Evolutionary conservation across 2,888 invertebrate genomes (phyloP), one percentile per base, ranked within the genome.

Genomic region (Glomeris marginata): DNA sequence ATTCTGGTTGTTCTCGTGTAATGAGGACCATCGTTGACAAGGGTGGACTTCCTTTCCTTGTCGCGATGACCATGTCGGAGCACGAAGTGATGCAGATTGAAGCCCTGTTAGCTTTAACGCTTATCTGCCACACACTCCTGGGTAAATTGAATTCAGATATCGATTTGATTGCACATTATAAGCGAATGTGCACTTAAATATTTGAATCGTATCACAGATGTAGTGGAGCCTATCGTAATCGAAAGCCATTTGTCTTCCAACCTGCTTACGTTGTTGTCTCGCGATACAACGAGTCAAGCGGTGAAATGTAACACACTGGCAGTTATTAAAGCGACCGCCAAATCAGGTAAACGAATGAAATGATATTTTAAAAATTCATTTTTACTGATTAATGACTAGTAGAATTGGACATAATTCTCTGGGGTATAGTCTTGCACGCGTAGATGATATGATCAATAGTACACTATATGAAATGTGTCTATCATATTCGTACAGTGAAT

Each of bases 1-100:
- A 82, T 63, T 78, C 78, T 60, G 68, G 58, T 43, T 59, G 62
- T 4, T 49, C 58, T 16, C 67, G 68, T 20, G 71, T 75, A 2
- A 66, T 71, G 58, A 64, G 64, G 37, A 62, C 61, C 45, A 63
- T 75, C 50, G 65, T 72, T 11, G 61, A 66, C 40, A 75, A 78
- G 43, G 82, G 81, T 53, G 81, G 81, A 52, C 69, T 87, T 34
- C 76, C 77, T 49, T 78, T 81, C 60, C 70, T 91, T 58, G 79
- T 85, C 11, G 77, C 77, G 66, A 88, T 91, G 90, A 71, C 84
- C 56, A 75, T 79, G 3, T 81, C 84, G 2, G 81, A 84, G 60
- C 85, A 88, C 69, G 72, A 81, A 6, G 77, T 88, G 28, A 91
- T 91, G 91, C 66, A 68, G 42, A 53, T 49, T 41, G 53, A 53